Conservation (phyloP, 1,140 invertebrate genomes). For the Lepidostoma basale region DNA sequence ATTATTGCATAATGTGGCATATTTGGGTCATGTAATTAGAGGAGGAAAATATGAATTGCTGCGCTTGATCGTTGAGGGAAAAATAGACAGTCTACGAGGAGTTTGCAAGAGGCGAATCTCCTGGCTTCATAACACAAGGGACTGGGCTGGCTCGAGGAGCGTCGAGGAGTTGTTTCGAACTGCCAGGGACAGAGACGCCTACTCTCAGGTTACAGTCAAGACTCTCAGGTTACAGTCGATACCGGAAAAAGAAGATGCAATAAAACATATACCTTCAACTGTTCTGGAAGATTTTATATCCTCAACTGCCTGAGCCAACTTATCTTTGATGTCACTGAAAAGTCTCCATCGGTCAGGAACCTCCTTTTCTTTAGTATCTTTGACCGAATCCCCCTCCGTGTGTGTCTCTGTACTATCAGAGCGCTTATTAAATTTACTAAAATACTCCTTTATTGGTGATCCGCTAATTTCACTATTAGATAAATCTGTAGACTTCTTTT, state of each 20-base stretch:
- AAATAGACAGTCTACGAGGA: too few species aligned
- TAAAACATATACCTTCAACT: conserved; percentile 50
- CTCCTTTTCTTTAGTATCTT: conserved; percentile 55
- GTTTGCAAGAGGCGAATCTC: too few species aligned
- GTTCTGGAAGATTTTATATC: conserved; percentile 58
- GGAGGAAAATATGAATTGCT: too few species aligned
- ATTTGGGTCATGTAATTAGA: too few species aligned
- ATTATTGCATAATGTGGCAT: too few species aligned
- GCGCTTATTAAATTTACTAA: conserved; percentile 56
- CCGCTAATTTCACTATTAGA: conserved; percentile 55
- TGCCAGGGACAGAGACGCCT: too few species aligned
- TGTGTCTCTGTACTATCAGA: conserved; percentile 39
- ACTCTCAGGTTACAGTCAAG: too few species aligned
- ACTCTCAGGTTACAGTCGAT: too few species aligned
- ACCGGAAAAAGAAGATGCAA: neutral
- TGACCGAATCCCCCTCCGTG: conserved; percentile 50
- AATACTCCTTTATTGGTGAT: conserved; percentile 61
- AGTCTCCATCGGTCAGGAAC: conserved; percentile 58
- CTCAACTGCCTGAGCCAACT: conserved; percentile 60
- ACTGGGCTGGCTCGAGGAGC: too few species aligned
- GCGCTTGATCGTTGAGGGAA: too few species aligned
- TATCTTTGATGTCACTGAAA: conserved; percentile 60
- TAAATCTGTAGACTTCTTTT: conserved; percentile 35
- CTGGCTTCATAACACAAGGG: too few species aligned
- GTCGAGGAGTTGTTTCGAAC: too few species aligned